A percentile compares a stretch with the other conserved stretches of the same genome.
These are phyloP conservation scores for Aquatica leii DNA, from an alignment of 2,888 invertebrate genomes.

Conservation along the genomic window DNA sequence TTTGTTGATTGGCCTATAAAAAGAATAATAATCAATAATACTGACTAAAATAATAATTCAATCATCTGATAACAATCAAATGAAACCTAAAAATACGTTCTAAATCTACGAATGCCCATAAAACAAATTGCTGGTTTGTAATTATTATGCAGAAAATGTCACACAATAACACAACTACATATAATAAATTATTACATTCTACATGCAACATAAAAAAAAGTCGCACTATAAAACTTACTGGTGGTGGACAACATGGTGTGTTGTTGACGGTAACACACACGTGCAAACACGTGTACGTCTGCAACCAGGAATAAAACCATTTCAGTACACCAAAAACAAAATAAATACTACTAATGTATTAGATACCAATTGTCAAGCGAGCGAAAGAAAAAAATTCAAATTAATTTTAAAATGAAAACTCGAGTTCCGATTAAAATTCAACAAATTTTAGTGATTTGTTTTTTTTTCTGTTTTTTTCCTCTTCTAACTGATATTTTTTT, in stretches of 20 bases:
- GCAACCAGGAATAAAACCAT: conserved; percentile 57
- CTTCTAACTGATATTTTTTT: no score
- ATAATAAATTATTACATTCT: conserved; percentile 8
- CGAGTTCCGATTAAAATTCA: no score
- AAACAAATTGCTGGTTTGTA: conserved; percentile 8
- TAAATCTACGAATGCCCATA: neutral
- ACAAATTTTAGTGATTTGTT: no score
- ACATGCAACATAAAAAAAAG: conserved; percentile 26
- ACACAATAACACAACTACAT: conserved; percentile 2
- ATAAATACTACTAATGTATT: neutral
- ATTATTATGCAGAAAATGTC: neutral
- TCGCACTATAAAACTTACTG: conserved; percentile 66
- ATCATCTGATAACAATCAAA: no score
- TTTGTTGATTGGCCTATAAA: conserved; percentile 88
- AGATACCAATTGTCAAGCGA: neutral
- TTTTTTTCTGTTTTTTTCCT: no score
- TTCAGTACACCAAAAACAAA: neutral
- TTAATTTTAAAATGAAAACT: no score
- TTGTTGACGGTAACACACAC: conserved; percentile 88
- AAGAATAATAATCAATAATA: conserved; percentile 41
- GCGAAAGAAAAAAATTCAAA: no score
- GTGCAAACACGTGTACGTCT: conserved; percentile 91
- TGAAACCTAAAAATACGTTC: neutral
- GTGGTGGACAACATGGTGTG: conserved; percentile 83
- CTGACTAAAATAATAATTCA: neutral